Evolutionary conservation across 2,888 invertebrate species (phyloP).

Genomic region (Drosophila tripunctata): DNA sequence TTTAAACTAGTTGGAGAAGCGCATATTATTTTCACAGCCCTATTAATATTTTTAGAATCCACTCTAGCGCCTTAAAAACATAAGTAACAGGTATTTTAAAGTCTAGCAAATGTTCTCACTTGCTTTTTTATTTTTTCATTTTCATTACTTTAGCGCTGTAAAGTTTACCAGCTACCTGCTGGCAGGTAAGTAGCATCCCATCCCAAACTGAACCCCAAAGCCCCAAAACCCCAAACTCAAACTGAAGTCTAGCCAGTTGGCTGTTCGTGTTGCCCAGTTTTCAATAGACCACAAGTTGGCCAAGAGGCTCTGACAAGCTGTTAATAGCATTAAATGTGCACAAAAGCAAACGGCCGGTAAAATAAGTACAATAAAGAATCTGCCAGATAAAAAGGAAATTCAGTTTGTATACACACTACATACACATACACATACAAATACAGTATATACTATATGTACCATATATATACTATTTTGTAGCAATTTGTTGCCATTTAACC

Average conservation of each 20-base stretch:
- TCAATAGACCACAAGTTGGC: conserved; percentile 41
- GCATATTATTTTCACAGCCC: not conserved
- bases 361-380: conserved; percentile 17
- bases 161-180: conserved; percentile 27
- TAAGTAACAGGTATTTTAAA: not conserved
- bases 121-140: not conserved
- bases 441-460: too few relatives aligned
- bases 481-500: conserved; percentile 42
- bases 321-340: conserved; percentile 61
- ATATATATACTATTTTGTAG: conserved; percentile 3
- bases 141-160: conserved; percentile 2
- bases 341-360: conserved; percentile 24
- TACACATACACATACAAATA: too few relatives aligned
- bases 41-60: too few relatives aligned
- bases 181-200: conserved; percentile 6
- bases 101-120: not conserved
- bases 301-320: conserved; percentile 56
- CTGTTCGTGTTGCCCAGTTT: conserved; percentile 19
- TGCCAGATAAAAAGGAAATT: conserved; percentile 16
- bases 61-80: not conserved
- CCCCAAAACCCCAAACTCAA: not conserved
- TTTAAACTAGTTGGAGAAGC: not conserved
- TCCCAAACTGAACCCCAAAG: not conserved
- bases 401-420: conserved; percentile 2
- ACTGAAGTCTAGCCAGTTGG: not conserved